Evolutionary conservation across 2,888 invertebrate species (phyloP).

Genomic region (Leptothorax acervorum): DNA sequence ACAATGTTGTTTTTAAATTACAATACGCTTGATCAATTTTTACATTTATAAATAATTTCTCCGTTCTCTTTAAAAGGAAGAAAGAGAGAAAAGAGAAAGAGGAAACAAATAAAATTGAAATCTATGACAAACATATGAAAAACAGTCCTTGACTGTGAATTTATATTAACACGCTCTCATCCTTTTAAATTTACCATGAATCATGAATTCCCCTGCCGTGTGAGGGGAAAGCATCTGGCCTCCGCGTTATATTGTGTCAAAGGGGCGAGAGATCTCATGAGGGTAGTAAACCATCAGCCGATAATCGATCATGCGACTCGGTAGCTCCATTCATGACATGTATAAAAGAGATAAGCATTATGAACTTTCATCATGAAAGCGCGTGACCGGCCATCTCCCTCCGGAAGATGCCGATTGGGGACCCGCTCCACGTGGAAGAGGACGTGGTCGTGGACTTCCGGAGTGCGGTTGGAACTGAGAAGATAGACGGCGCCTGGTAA

Average conservation of each 20-base stretch:
- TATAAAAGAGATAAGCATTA: conserved; percentile 47
- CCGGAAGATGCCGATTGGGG: too few species aligned
- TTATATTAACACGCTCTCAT: conserved; percentile 24
- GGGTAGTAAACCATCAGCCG: conserved; percentile 58
- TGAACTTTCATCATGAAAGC: conserved; percentile 32
- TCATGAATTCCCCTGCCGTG: conserved; percentile 34
- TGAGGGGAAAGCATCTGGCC: conserved; percentile 44
- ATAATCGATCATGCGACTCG: conserved; percentile 68
- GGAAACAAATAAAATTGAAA: not conserved
- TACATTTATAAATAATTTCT: not conserved
- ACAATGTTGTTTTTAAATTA: not conserved
- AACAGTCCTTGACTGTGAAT: not conserved
- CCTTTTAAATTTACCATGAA: conserved; percentile 56
- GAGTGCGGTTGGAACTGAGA: too few species aligned
- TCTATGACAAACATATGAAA: not conserved
- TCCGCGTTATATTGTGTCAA: conserved; percentile 40
- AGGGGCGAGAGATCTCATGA: conserved; percentile 52
- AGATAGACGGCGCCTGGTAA: too few species aligned
- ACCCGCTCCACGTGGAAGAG: too few species aligned
- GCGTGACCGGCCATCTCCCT: not conserved
- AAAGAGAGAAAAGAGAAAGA: not conserved
- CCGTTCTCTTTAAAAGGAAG: not conserved
- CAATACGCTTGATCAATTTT: not conserved
- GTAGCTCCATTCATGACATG: conserved; percentile 58
- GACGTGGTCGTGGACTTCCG: too few species aligned